Base-by-base conservation (phyloP, 2,888 invertebrate species). In the Miltochrista miniata region DNA sequence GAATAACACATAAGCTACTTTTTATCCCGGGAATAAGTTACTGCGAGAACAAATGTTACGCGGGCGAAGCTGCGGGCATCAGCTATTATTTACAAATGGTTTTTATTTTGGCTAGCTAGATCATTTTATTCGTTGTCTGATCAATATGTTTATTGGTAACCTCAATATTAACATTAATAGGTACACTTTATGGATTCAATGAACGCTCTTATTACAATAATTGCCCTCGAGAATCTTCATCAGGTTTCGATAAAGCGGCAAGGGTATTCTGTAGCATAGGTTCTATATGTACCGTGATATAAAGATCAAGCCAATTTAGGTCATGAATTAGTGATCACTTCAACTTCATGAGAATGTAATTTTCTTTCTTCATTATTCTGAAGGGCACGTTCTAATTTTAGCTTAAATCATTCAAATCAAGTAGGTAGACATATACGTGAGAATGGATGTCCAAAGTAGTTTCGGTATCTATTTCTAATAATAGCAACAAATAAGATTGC, bases 251-350 rank as follows among this genome's bases (percentile, higher is more conserved):
- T 36, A 36, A 36, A 13, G 7, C 11, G 38, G n/a, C 8, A 38
- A 38, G 18, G n/a, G 11, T 38, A 15, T 18, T 14, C 14, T 11
- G 37, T 11, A 11, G 38, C n/a, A 38, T 11, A 38, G 37, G 37
- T 38, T 38, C 14, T 15, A 1, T 38, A 38, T 11, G 31, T 5
- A 31, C 18, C 2, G 18, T 24, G 5, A 24, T 24, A 18, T 18
- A 38, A 24, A 38, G 15, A 15, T 38, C 38, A 15, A 18, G 15
- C 7, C 38, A 38, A 38, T 24, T 15, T 38, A 11, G 38, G 7
- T 18, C 18, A n/a, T 38, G 38, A 38, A 38, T 38, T 38, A 38
- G 18, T 38, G 24, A 38, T 38, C 18, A 38, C 24, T 38, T 38
- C 11, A 15, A 38, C 24, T 38, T 38, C 11, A 15, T 11, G 18